Evolutionary conservation across 2,888 invertebrate species (phyloP), one percentile per base, ranked within the genome.

Genomic region (Crioceris asparagi): DNA sequence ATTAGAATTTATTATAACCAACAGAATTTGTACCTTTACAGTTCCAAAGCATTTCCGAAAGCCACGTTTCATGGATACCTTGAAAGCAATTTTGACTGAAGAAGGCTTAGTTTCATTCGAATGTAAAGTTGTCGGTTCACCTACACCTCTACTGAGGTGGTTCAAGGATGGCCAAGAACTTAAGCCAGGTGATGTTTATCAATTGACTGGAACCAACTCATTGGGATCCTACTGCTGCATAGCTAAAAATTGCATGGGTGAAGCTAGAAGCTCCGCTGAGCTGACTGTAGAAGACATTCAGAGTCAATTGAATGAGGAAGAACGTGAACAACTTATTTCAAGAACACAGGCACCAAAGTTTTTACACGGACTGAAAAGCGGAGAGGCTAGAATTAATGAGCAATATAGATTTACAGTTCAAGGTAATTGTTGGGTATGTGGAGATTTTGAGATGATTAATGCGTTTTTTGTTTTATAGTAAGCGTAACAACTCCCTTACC

Each of bases 71-170:
- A 83, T 91, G 78, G 91, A 91, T 62, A 85, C 82, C 51, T 69
- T 91, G 7, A 84, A 85, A 62, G 91, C 91, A 6, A 79, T 91
- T 29, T 69, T 91, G 29, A 90, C 91, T 0, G 90, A 91, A 58
- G 91, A 91, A 66, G 91, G 91, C 1, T 66, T 91, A 19, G 91
- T 91, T 1, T 90, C 90, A 0, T 91, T 91, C 57, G 91, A 91
- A 58, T 91, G 91, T 59, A 91, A 91, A 63, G 90, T 91, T 0
- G 88, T 90, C 2, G 91, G 90, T 0, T 90, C 87, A 50, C 91
- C 91, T 0, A 90, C 90, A 0, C 91, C 91, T 0, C 67, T 81
- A 33, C 68, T 91, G 1, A 77, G 82, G 55, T 91, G 91, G 91
- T 91, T 86, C 62, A 92, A 90, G 65, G 92, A 92, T 59, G 88